Evolutionary conservation across 2,797 vertebrate genomes (phyloP), one percentile per base, ranked within the genome.

Genomic region (Telmatherina bonti): DNA sequence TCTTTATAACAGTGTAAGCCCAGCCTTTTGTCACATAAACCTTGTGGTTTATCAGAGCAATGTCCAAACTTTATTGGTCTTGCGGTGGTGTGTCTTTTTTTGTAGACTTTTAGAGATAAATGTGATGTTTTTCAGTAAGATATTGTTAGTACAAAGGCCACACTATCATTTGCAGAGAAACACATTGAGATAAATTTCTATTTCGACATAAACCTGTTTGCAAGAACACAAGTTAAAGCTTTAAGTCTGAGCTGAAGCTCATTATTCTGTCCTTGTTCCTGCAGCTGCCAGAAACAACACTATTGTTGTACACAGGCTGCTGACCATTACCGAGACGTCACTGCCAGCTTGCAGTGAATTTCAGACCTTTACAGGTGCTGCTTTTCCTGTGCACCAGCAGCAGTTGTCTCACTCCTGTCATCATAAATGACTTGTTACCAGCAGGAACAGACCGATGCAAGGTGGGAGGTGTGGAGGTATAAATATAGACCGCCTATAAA

Each of bases 401-500:
- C 57, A 29, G 79, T 84, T 67, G 36, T 75, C 67, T 43, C 2
- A 0, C 38, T 51, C 1, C 49, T 3, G 2, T 64, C 20, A n/a
- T 78, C 67, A 69, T 67, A 72, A 72, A 82, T 82, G 45, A 74
- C 71, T 75, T 59, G 72, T 74, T 76, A 71, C 36, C 60, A 66
- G 45, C 75, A 54, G 64, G 80, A 72, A 62, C 62, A 72, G 60
- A 69, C 51, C 27, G 60, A 76, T 52, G 53, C 35, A 22, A 81
- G 74, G 76, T 86, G 63, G 72, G 79, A 78, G 64, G 76, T 61
- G 47, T 27, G 41, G 60, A 54, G 64, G 72, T 66, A 56, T 80
- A 90, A 88, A 89, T 79, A 89, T 84, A 90, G 82, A 74, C 29
- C 7, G 4, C 63, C 86, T 88, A 89, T 78, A 87, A 86, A 89